A percentile compares a stretch with the other conserved stretches of the same genome.
phyloP scores from a whole-genome alignment of 1,140 invertebrate species.

The Apis cerana region DNA sequence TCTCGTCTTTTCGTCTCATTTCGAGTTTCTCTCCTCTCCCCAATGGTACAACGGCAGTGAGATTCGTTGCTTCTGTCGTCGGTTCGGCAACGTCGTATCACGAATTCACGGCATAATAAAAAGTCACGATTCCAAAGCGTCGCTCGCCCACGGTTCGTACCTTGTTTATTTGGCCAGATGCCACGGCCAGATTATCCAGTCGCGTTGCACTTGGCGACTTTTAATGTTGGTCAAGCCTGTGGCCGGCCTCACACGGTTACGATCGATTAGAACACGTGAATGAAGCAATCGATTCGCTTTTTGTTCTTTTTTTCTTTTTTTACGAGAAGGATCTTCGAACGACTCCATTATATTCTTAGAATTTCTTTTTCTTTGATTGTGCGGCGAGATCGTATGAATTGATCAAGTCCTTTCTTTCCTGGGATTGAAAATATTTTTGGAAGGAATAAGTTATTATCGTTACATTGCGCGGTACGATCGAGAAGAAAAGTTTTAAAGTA shows the following conservation, averaged over 20 bases:
- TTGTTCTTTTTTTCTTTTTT: too few relatives aligned
- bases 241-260: neutral
- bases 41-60: neutral
- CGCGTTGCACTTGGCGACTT: conserved; percentile 53
- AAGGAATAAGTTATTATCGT: too few relatives aligned
- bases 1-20: neutral
- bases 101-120: conserved; percentile 58
- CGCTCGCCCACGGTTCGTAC: conserved; percentile 35
- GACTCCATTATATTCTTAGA: neutral
- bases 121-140: conserved; percentile 55
- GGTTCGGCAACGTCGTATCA: neutral
- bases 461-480: too few relatives aligned
- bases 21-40: neutral
- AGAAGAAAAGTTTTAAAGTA: too few relatives aligned
- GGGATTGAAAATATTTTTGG: too few relatives aligned
- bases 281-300: neutral
- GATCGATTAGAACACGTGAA: conserved; percentile 58
- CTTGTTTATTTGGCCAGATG: conserved; percentile 66
- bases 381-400: too few relatives aligned
- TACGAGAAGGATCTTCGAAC: neutral
- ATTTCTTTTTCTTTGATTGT: too few relatives aligned
- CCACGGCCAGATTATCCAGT: conserved; percentile 60
- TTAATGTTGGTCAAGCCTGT: conserved; percentile 55
- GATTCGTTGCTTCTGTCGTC: conserved; percentile 36
- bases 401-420: too few relatives aligned